phyloP scores from a whole-genome alignment of 2,888 invertebrate species.

The Dinocampus coccinellae region DNA sequence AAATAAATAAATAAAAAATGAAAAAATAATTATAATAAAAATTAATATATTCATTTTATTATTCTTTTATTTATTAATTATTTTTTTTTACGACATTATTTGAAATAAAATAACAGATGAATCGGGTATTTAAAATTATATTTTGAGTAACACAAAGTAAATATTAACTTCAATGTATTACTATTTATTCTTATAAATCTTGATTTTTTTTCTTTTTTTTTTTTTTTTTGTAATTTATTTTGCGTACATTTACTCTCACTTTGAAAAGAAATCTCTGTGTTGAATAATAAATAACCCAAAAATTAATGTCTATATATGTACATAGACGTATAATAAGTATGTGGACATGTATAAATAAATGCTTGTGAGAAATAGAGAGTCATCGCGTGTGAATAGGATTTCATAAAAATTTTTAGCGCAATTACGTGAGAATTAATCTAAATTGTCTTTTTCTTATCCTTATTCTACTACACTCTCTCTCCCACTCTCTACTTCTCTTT shows the following conservation, averaged over 20 bases:
- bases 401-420: slow-evolving; percentile 3
- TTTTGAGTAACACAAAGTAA: not conserved
- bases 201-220: not conserved
- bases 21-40: too few species aligned
- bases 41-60: too few species aligned
- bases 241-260: slow-evolving; percentile 8
- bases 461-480: not conserved
- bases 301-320: not conserved
- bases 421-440: slow-evolving; percentile 1
- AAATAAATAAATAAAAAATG: too few species aligned
- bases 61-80: too few species aligned
- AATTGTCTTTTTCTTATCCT: not conserved
- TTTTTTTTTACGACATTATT: not conserved
- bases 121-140: not conserved
- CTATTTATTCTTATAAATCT: too few species aligned
- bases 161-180: not conserved
- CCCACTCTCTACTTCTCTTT: too few species aligned
- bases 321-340: not conserved
- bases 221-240: too few species aligned
- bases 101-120: not conserved
- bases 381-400: slow-evolving; percentile 8
- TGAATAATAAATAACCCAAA: not conserved
- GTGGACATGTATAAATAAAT: not conserved
- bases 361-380: slow-evolving; percentile 9
- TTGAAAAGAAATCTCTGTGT: not conserved